Evolutionary conservation across 2,888 invertebrate species (phyloP).

Genomic region (Brassicogethes aeneus): DNA sequence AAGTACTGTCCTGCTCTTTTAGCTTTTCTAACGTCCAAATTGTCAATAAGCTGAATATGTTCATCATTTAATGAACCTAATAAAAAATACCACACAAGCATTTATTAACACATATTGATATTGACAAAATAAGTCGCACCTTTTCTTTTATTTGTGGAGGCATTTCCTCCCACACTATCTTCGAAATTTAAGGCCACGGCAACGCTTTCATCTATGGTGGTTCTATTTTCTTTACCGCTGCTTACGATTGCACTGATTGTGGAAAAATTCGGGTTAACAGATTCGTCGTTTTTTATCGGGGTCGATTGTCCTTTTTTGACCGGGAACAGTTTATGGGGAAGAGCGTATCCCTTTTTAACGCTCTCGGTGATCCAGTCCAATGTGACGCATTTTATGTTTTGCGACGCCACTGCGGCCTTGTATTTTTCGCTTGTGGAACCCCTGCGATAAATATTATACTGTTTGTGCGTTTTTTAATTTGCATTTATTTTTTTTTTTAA

Average conservation of each 20-base stretch:
- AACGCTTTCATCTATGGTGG: constrained; percentile 14
- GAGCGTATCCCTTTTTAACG: constrained; percentile 58
- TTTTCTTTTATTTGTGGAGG: constrained; percentile 14
- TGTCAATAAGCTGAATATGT: constrained; percentile 28
- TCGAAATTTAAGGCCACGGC: constrained; percentile 6
- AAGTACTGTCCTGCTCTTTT: constrained; percentile 72
- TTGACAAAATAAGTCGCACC: constrained; percentile 5
- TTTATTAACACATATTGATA: too few relatives aligned
- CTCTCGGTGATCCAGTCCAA: constrained; percentile 76
- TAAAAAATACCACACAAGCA: too few relatives aligned
- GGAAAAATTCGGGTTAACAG: constrained; percentile 41
- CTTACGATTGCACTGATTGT: constrained; percentile 39
- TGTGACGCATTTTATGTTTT: constrained; percentile 53
- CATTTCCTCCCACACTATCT: background rate
- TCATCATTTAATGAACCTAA: constrained; percentile 6
- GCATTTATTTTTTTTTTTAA: too few relatives aligned
- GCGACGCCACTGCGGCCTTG: constrained; percentile 44
- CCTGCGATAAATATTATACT: constrained; percentile 45
- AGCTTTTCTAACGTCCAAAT: constrained; percentile 54
- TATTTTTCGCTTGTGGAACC: constrained; percentile 66
- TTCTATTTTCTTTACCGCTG: constrained; percentile 5
- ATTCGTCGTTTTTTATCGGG: constrained; percentile 49
- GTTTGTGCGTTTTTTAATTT: too few relatives aligned
- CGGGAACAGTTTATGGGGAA: constrained; percentile 53
- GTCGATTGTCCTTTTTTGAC: constrained; percentile 59